phyloP scores from a whole-genome alignment of 2,888 invertebrate genomes.

The Proisotoma minuta region DNA sequence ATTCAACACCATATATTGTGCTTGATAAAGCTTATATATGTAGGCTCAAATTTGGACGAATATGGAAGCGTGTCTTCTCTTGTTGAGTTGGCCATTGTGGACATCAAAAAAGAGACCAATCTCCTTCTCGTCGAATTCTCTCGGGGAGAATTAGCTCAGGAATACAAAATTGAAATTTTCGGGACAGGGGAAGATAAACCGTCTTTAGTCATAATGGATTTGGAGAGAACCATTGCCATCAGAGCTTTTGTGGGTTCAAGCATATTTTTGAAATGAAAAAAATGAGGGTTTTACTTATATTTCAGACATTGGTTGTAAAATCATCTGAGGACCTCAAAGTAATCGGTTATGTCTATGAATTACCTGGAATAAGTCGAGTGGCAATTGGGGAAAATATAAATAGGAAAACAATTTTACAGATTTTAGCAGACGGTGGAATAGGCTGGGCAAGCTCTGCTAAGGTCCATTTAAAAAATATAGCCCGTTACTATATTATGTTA shows the following conservation, averaged over 20 bases:
- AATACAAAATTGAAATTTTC: background rate
- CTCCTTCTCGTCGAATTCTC: background rate
- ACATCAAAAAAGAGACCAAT: background rate
- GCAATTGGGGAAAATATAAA: background rate
- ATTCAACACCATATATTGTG: too few species aligned
- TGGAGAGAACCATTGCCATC: background rate
- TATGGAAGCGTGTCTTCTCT: too few species aligned
- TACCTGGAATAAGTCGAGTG: background rate
- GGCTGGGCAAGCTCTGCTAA: background rate
- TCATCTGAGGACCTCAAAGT: background rate
- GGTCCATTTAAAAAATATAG: background rate
- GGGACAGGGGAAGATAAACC: background rate
- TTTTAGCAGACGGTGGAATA: background rate
- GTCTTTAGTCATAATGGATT: background rate
- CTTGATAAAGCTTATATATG: too few species aligned
- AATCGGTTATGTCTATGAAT: background rate
- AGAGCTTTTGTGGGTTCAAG: background rate
- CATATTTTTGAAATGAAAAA: too few species aligned
- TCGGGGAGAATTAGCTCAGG: background rate
- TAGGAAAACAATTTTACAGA: background rate
- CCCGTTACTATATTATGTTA: background rate
- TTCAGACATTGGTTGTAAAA: background rate
- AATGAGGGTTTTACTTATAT: background rate
- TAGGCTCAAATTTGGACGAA: too few species aligned
- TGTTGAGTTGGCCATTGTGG: too few species aligned